Evolutionary conservation across 2,797 vertebrate genomes (phyloP).

Genomic region (Staurois parvus): DNA sequence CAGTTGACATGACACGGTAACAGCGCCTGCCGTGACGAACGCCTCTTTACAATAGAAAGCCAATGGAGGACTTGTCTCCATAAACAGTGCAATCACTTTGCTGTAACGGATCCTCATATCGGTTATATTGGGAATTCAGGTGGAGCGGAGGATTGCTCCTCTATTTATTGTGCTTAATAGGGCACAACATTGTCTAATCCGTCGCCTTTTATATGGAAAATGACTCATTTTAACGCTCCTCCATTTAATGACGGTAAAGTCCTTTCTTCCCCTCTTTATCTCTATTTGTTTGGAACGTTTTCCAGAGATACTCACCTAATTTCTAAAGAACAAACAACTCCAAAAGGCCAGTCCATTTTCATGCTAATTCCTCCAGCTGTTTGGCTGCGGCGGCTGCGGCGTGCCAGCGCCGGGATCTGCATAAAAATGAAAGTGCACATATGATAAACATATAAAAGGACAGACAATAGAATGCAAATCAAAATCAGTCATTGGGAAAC

Average conservation of each 20-base stretch:
- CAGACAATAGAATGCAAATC: conserved; percentile 78
- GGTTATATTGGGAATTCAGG: conserved; percentile 62
- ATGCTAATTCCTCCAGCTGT: conserved; percentile 84
- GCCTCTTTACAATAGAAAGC: too few relatives aligned
- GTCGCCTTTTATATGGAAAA: conserved; percentile 74
- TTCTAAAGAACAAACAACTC: conserved; percentile 79
- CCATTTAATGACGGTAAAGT: conserved; percentile 72
- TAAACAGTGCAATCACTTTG: too few relatives aligned
- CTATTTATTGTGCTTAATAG: conserved; percentile 68
- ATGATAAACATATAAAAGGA: conserved; percentile 74
- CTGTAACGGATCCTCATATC: too few relatives aligned
- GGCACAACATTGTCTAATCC: conserved; percentile 70
- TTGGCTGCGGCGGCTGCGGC: conserved; percentile 73
- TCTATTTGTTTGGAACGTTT: conserved; percentile 78
- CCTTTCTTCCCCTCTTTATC: conserved; percentile 65
- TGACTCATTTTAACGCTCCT: conserved; percentile 71
- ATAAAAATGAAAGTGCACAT: conserved; percentile 77
- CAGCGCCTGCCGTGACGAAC: too few relatives aligned
- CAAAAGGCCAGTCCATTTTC: conserved; percentile 79
- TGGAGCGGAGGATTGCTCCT: conserved; percentile 63
- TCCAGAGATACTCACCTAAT: conserved; percentile 78
- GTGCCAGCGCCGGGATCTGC: conserved; percentile 77
- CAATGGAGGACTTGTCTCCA: too few relatives aligned
- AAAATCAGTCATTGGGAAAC: conserved; percentile 75
- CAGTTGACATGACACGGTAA: too few relatives aligned